Percentiles rank a stretch among this genome's conserved stretches.
phyloP scores from a whole-genome alignment of 2,113 vertebrate species.

The Petaurus breviceps region DNA sequence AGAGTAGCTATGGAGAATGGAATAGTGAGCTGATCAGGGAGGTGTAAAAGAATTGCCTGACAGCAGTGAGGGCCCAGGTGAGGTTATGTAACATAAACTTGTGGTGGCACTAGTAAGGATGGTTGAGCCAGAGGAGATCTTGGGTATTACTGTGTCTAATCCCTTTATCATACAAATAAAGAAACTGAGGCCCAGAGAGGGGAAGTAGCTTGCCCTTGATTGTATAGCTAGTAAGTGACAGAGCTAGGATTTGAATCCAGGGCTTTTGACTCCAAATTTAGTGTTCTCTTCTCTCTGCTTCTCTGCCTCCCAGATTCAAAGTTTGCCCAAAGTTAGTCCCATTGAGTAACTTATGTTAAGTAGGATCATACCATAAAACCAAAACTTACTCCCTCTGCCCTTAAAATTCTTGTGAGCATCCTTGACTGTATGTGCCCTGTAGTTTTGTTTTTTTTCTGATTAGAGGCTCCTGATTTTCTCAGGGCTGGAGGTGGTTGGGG shows the following conservation, averaged over 20 bases:
- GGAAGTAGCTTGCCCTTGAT: background rate
- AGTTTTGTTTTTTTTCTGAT: background rate
- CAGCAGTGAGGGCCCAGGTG: no score
- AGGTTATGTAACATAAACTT: no score
- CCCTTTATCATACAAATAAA: background rate
- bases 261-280: background rate
- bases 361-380: background rate
- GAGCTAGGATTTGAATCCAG: background rate
- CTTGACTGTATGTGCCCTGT: background rate
- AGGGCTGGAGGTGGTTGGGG: background rate
- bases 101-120: no score
- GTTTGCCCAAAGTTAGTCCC: background rate
- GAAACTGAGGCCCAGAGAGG: background rate
- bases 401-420: background rate
- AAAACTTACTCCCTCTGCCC: background rate
- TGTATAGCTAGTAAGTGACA: background rate
- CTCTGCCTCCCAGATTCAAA: background rate
- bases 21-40: no score
- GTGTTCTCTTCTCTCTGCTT: background rate
- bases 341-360: background rate
- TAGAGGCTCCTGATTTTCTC: background rate
- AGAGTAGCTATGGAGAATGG: no score
- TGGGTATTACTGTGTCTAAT: background rate
- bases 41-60: no score
- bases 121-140: background rate